Percentiles rank a stretch among this genome's conserved stretches.
phyloP scores from a whole-genome alignment of 1,140 invertebrate species.

The Lethrus apterus region DNA sequence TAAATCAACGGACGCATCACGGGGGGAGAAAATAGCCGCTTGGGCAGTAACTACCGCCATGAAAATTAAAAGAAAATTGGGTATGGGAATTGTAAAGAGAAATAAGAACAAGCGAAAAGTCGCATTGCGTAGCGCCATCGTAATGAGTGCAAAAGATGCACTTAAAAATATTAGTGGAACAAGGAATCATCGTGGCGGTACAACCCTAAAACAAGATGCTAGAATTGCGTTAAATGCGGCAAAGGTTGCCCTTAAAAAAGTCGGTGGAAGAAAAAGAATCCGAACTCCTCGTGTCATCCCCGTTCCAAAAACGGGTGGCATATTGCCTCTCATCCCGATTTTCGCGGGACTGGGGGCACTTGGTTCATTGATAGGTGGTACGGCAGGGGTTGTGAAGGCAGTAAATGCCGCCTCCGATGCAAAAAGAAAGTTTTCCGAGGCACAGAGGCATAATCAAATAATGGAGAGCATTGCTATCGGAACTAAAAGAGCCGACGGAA shows the following conservation, averaged over 20 bases:
- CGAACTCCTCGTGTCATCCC: constrained; percentile 30
- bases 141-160: constrained; percentile 1
- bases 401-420: constrained; percentile 19
- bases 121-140: no score
- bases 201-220: not conserved
- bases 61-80: constrained; percentile 36
- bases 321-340: constrained; percentile 35
- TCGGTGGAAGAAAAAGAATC: constrained; percentile 16
- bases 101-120: constrained; percentile 12
- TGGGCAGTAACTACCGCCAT: constrained; percentile 31
- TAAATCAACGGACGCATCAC: constrained; percentile 33
- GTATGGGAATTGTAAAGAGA: constrained; percentile 26
- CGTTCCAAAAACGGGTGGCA: constrained; percentile 35
- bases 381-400: constrained; percentile 31
- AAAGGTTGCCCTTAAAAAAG: constrained; percentile 13
- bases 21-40: constrained; percentile 34
- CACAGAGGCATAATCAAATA: constrained; percentile 29
- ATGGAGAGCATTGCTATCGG: constrained; percentile 31
- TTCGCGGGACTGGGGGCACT: constrained; percentile 36
- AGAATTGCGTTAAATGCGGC: constrained; percentile 2
- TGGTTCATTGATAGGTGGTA: constrained; percentile 30
- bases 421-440: constrained; percentile 25
- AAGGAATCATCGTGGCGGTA: not conserved
- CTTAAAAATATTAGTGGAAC: not conserved
- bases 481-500: constrained; percentile 7